Evolutionary conservation across 1,140 invertebrate species (phyloP).

Genomic region (Brachionus paranguensis): DNA sequence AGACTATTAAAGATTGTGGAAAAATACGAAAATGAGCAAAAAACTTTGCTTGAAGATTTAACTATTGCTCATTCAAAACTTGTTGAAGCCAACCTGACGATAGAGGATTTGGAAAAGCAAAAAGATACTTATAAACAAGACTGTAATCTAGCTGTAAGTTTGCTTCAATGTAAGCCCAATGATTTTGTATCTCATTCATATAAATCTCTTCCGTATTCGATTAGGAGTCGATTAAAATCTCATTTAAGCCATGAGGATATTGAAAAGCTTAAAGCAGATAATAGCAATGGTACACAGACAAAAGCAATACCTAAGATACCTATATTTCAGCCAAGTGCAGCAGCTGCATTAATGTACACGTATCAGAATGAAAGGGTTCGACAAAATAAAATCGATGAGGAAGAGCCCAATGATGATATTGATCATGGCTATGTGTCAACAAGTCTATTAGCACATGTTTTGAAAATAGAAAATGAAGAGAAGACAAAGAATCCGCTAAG

Average conservation of each 20-base stretch:
- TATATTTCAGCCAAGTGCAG: constrained; percentile 11
- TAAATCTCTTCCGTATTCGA: constrained; percentile 75
- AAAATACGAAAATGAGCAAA: constrained; percentile 80
- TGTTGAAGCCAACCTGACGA: constrained; percentile 76
- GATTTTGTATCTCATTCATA: constrained; percentile 76
- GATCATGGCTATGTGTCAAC: not conserved
- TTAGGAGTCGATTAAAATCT: constrained; percentile 72
- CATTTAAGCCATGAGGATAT: constrained; percentile 55
- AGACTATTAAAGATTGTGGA: constrained; percentile 79
- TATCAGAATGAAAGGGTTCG: not conserved
- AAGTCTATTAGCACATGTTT: not conserved
- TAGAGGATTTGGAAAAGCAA: constrained; percentile 79
- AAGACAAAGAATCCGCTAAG: not conserved
- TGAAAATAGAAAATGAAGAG: not conserved
- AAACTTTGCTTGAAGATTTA: constrained; percentile 75
- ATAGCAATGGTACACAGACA: not conserved
- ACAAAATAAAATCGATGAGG: not conserved
- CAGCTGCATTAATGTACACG: constrained; percentile 4
- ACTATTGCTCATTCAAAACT: constrained; percentile 75
- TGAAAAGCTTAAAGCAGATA: constrained; percentile 45
- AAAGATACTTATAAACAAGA: constrained; percentile 92
- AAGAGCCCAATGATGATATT: not conserved
- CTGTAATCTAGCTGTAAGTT: constrained; percentile 83
- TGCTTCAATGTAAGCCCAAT: constrained; percentile 86
- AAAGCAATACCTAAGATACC: constrained; percentile 1